phyloP scores from a whole-genome alignment of 2,797 vertebrate genomes.

The Sebastes jordani region DNA sequence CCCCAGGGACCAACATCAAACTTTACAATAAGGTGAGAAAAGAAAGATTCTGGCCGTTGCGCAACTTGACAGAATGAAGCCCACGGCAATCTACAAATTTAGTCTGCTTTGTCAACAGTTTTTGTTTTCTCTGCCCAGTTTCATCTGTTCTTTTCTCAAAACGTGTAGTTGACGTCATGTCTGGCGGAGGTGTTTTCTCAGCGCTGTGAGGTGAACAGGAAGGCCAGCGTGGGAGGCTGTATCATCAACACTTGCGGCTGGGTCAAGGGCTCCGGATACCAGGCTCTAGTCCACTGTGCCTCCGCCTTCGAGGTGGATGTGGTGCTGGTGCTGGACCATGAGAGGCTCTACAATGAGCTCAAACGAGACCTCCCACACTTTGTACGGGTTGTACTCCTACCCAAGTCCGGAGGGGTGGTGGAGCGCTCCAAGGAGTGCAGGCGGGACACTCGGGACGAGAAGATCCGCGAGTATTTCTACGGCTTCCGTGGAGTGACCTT shows the following conservation, averaged over 20 bases:
- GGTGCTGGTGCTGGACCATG: constrained; percentile 96
- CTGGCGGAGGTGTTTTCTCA: constrained; percentile 96
- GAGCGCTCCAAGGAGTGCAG: constrained; percentile 97
- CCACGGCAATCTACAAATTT: background rate
- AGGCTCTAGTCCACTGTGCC: constrained; percentile 95
- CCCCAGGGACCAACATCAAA: constrained; percentile 98
- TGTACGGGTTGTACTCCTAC: constrained; percentile 92
- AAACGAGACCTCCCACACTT: constrained; percentile 97
- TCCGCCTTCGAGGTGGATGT: constrained; percentile 98
- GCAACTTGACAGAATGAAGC: background rate
- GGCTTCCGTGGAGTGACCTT: constrained; percentile 92
- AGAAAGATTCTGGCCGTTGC: background rate
- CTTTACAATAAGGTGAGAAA: constrained; percentile 96
- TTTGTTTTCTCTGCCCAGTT: background rate
- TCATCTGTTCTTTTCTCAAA: background rate
- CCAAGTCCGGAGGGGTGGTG: constrained; percentile 94
- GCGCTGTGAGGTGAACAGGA: constrained; percentile 95
- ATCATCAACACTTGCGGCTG: constrained; percentile 98
- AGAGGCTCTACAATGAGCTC: constrained; percentile 96
- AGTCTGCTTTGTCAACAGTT: background rate
- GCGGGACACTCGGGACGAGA: constrained; percentile 92
- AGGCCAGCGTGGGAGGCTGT: constrained; percentile 94
- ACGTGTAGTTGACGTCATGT: constrained; percentile 89
- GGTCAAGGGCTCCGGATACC: constrained; percentile 98
- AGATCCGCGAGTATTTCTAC: constrained; percentile 97